phyloP scores from a whole-genome alignment of 92 coral and sea anemone genomes.

The Desmophyllum pertusum region DNA sequence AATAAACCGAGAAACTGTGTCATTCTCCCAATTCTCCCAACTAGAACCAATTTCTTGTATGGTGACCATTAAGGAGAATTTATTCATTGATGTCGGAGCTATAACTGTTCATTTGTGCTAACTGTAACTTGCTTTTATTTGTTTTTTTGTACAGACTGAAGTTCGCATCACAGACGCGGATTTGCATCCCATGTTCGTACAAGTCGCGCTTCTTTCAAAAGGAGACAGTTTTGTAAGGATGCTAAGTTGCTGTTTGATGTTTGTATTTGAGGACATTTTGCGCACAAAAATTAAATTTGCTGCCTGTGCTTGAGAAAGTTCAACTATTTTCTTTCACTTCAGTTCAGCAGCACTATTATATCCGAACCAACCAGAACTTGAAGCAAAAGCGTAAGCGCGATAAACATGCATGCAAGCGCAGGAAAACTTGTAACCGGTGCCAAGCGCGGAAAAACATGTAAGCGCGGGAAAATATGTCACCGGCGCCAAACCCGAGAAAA shows the following conservation, averaged over 20 bases:
- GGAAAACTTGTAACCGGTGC: too few species aligned
- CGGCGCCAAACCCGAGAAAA: too few species aligned
- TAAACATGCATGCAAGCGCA: too few species aligned
- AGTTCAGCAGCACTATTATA: too few species aligned
- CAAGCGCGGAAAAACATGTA: too few species aligned
- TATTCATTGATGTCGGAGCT: background rate
- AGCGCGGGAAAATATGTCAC: too few species aligned
- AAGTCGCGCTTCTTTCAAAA: slow-evolving; percentile 81
- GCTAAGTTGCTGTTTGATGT: background rate
- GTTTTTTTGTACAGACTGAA: slow-evolving; percentile 49
- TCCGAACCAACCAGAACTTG: too few species aligned
- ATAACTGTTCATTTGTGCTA: background rate
- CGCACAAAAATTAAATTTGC: too few species aligned
- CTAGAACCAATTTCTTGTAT: background rate
- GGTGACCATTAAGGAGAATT: background rate
- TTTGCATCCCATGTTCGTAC: slow-evolving; percentile 89
- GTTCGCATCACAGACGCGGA: slow-evolving; percentile 82
- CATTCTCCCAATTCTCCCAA: background rate
- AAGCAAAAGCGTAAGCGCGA: too few species aligned
- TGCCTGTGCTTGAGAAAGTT: too few species aligned
- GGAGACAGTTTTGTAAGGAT: slow-evolving; percentile 92
- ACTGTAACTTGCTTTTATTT: background rate
- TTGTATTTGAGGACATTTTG: background rate
- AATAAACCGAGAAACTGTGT: background rate
- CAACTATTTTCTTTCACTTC: too few species aligned